Evolutionary conservation across 2,797 vertebrate species (phyloP).

Genomic region (Naso thynnoides): DNA sequence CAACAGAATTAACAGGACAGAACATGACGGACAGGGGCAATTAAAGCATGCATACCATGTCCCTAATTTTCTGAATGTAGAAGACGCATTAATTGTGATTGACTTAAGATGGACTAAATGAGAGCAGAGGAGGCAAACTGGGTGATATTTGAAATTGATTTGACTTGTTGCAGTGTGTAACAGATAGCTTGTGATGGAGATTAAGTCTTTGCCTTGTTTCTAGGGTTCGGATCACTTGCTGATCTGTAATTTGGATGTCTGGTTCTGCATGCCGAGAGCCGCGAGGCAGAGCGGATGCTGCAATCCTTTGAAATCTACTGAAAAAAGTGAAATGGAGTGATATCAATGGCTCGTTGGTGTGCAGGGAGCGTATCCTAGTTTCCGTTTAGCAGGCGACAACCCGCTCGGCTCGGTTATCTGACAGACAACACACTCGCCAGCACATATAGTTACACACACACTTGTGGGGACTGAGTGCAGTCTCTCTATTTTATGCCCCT

Average conservation of each 20-base stretch:
- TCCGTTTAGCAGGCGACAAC: conserved; percentile 40
- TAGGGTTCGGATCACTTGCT: conserved; percentile 46
- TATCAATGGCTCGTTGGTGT: conserved; percentile 48
- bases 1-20: conserved; percentile 15
- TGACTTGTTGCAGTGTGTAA: conserved; percentile 41
- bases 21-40: conserved; percentile 54
- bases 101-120: conserved; percentile 31
- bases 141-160: conserved; percentile 42
- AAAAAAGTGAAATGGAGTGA: conserved; percentile 29
- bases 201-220: conserved; percentile 58
- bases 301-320: conserved; percentile 78
- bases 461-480: background rate
- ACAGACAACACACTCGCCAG: conserved; percentile 15
- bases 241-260: conserved; percentile 57
- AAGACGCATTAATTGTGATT: conserved; percentile 43
- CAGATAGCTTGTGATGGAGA: conserved; percentile 50
- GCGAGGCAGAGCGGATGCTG: conserved; percentile 67
- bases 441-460: background rate
- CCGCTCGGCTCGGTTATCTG: conserved; percentile 32
- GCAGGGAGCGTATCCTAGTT: conserved; percentile 43
- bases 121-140: conserved; percentile 7
- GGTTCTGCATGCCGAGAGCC: conserved; percentile 54
- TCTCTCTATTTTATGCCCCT: background rate
- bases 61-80: conserved; percentile 20
- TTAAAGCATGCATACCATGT: conserved; percentile 26